Evolutionary conservation across 2,888 invertebrate genomes (phyloP).

Genomic region (Sphaerophoria rueppellii): DNA sequence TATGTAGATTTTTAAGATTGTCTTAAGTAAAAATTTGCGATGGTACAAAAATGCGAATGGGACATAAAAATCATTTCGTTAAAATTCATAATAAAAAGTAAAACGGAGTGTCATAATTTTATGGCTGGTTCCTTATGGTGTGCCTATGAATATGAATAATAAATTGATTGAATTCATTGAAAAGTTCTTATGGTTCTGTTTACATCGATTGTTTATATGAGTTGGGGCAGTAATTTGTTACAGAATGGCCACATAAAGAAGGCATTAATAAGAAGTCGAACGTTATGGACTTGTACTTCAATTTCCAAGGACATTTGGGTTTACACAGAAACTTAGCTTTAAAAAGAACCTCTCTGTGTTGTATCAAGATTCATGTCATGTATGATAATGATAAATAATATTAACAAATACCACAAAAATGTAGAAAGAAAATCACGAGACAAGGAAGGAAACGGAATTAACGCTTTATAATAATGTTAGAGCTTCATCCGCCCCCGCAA

Average conservation of each 20-base stretch:
- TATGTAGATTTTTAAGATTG: conserved; percentile 68
- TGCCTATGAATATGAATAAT: conserved; percentile 26
- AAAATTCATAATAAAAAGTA: neutral
- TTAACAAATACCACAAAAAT: conserved; percentile 11
- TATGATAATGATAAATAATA: conserved; percentile 10
- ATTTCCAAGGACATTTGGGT: too few species aligned
- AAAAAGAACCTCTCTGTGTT: too few species aligned
- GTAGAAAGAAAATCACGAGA: conserved; percentile 20
- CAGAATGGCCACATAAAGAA: conserved; percentile 6
- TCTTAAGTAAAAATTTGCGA: conserved; percentile 15
- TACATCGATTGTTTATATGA: neutral
- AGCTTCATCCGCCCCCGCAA: conserved; percentile 39
- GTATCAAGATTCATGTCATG: conserved; percentile 43
- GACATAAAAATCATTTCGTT: conserved; percentile 8
- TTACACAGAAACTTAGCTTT: too few species aligned
- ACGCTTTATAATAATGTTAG: conserved; percentile 35
- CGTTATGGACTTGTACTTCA: too few species aligned
- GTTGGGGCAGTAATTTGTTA: neutral
- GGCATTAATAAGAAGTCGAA: neutral
- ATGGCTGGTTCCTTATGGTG: neutral
- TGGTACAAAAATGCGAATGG: conserved; percentile 1
- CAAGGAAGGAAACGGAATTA: conserved; percentile 5
- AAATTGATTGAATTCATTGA: conserved; percentile 34
- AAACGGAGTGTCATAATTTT: conserved; percentile 30
- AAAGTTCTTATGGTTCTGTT: neutral